Evolutionary conservation across 2,797 vertebrate genomes (phyloP), one percentile per base, ranked within the genome.

Genomic region (Psittacula echo): DNA sequence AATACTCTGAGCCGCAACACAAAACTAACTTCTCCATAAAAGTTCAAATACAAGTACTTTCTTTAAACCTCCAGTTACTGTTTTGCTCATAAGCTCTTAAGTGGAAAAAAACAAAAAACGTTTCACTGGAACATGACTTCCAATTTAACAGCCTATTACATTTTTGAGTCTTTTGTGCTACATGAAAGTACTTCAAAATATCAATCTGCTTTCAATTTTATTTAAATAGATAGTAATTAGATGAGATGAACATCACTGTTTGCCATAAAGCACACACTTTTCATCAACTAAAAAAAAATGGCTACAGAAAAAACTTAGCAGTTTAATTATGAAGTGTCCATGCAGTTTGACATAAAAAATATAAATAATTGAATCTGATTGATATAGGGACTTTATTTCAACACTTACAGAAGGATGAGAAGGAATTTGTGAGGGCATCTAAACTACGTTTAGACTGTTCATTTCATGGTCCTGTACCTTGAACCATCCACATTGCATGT

Each of bases 1-100:
- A 90, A 94, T 90, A 90, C 11, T 58, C 84, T 64, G 19, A 90
- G 90, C 64, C 90, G 48, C 87, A 96, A 97, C 15, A 86, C 34
- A 78, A 93, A 96, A 95, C 27, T 68, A 89, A 84, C 64, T 88
- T 86, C 68, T 54, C 41, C 74, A 53, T 37, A 37, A 18, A 91
- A 82, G 64, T 65, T 78, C 53, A 85, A 89, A 93, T 71, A 70
- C 72, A 75, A 62, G 29, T 37, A 89, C 9, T 61, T 93, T 39
- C n/a, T 81, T 87, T 79, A 95, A 92, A 75, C 27, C 70, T 62
- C 34, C 10, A 67, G 16, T 85, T 91, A 87, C 5, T 10, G 12
- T 61, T 93, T 87, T 60, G 16, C 20, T 93, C 30, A 73, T 93
- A 74, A 95, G 66, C 21, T 37, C 21, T 47, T 80, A 71, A 77